A percentile compares a stretch with the other conserved stretches of the same genome.
These are phyloP conservation scores for Clarias pachynema DNA, from an alignment of 2,797 vertebrate species.

Conservation along the genomic window DNA sequence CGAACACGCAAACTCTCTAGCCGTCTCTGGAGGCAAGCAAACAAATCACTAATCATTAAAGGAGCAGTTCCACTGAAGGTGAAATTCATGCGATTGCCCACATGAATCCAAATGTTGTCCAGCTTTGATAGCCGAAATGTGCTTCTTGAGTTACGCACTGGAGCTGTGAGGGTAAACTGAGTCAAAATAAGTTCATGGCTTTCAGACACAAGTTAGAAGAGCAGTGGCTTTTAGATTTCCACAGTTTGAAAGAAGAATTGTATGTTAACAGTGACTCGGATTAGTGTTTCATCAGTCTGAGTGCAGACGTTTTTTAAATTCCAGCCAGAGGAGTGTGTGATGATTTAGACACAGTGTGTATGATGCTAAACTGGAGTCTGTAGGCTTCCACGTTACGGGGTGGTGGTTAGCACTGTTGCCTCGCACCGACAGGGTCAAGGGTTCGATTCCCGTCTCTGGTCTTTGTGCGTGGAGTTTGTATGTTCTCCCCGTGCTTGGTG, in stretches of 20 bases:
- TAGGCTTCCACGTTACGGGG: background rate
- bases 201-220: background rate
- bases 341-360: background rate
- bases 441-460: too few relatives aligned
- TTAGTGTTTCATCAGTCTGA: background rate
- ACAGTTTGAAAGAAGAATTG: background rate
- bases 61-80: background rate
- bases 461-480: too few relatives aligned
- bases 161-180: background rate
- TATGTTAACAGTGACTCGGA: background rate
- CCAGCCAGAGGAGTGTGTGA: background rate
- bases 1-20: conserved; percentile 71
- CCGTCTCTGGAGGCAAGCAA: conserved; percentile 69
- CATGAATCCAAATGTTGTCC: background rate
- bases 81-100: background rate
- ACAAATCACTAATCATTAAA: conserved; percentile 56
- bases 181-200: too few relatives aligned
- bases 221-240: background rate
- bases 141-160: background rate
- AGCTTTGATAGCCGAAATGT: background rate
- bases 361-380: background rate
- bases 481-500: too few relatives aligned
- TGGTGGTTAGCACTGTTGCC: too few relatives aligned
- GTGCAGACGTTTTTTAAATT: background rate
- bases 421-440: too few relatives aligned